Evolutionary conservation across 2,113 vertebrate species (phyloP), one percentile per base, ranked within the genome.

Genomic region (Nycticorax nycticorax): DNA sequence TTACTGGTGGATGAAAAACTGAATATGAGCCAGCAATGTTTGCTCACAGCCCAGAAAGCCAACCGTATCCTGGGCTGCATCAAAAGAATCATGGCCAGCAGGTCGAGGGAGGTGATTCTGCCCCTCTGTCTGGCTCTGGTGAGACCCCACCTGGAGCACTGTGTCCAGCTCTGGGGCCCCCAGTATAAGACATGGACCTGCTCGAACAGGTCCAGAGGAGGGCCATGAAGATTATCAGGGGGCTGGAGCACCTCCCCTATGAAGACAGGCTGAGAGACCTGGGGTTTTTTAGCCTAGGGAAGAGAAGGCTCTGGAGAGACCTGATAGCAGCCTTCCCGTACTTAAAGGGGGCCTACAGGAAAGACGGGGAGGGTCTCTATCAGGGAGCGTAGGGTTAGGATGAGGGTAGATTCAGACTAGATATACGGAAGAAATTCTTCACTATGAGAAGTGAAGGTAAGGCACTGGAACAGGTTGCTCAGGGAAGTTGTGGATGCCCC

Each of bases 401-500:
- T 1, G 4, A 52, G 55, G 37, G 15, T 6, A 59, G 28, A 16
- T 39, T 60, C 33, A 35, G 10, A 50, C 48, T 23, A 64, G 45
- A 12, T 23, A 16, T 17, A 14, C 24, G 33, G 22, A 63, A 53
- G 33, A 39, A 63, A 5, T 39, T 71, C 18, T 71, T 74, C 4
- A 9, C 32, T 15, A 7, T 47, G 39, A 62, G 19, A 43, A 43
- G 14, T 43, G 19, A 5, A 18, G 9, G 47, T 62, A 20, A 78
- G 33, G 7, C 9, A 14, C 17, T 39, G 23, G 18, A 11, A 23
- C 18, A 48, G 28, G 39, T 6, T 47, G 18, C 18, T 22, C 33
- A 39, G 39, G 30, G 62, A 56, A 26, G 33, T 0, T 69, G 39
- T 20, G 43, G n/a, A 24, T 66, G 33, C 1, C 6, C 0, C 4